Evolutionary conservation across 23 tunicate genomes (phyloP), one percentile per base, ranked within the genome.

Genomic region (Trididemnum clinides): DNA sequence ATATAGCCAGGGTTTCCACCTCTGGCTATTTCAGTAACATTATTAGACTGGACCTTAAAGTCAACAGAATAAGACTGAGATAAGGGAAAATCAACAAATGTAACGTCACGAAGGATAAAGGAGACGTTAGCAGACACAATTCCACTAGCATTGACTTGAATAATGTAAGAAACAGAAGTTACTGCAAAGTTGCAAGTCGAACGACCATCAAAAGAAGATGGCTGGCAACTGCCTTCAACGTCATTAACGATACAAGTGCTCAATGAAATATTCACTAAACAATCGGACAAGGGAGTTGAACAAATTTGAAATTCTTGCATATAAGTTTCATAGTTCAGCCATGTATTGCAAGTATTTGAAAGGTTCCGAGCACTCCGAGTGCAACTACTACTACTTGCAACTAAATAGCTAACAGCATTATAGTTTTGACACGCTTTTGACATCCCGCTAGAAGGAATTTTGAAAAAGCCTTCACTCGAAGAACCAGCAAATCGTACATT

Each of bases 1-100:
- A 92, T 39, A 82, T 92, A 92, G 2, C 97, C 97, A 39, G 97
- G 97, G 37, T 92, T 92, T 20, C 97, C 97, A 77, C 91, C 83
- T 64, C 86, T 70, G 5, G 5, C 36, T 6, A 5, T 2, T 39
- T 19, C 57, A 39, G 27, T 37, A 19, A 15, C 3, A 19, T 28
- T 19, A 7, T 7, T 18, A 36, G 27, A 7, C 26, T 12, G 25
- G 6, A 5, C 44, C 1, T 31, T 18, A 33, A 50, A 82, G 0
- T 23, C 2, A 39, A 71, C 71, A 30, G 82, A 36, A 85, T 73
- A 85, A 27, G 73, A 5, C 22, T 69, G 84, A 1, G 72, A 23
- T n/a, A 80, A 25, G 12, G 85, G 91, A 23, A 54, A 64, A 87
- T 21, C 32, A 27, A 57, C 35, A 10, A 32, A 33, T 20, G 26